Percentiles rank a stretch among this genome's conserved stretches.
phyloP scores from a whole-genome alignment of 2,113 vertebrate genomes.

The Tachuris rubrigastra region DNA sequence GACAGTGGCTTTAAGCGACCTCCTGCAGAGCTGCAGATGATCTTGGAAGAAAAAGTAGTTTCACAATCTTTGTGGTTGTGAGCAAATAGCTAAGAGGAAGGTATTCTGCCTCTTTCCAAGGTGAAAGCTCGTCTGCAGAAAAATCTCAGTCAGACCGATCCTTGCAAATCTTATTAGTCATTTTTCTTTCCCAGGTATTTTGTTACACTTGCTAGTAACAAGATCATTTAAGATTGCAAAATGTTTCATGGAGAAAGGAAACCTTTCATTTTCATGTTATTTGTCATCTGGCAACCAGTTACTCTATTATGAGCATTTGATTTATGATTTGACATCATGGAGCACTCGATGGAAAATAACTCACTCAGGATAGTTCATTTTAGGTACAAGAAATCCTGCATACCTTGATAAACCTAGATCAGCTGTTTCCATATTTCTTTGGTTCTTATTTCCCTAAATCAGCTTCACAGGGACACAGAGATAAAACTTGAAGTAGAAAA shows the following conservation, averaged over 20 bases:
- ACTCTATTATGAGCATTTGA: neutral
- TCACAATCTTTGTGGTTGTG: neutral
- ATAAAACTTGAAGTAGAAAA: neutral
- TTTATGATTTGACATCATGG: neutral
- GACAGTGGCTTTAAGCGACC: neutral
- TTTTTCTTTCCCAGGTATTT: neutral
- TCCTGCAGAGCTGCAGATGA: rapidly evolving
- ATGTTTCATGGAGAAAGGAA: neutral
- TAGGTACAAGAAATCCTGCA: neutral
- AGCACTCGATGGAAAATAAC: neutral
- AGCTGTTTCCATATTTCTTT: neutral
- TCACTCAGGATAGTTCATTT: neutral
- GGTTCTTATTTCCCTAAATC: neutral
- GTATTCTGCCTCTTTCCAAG: neutral
- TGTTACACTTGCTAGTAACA: neutral
- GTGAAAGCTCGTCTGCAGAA: neutral
- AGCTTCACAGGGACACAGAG: neutral
- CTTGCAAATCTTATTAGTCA: rapidly evolving
- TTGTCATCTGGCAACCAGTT: neutral
- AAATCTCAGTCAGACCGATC: neutral
- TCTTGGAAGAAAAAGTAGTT: neutral
- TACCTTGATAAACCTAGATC: neutral
- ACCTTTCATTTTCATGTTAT: neutral
- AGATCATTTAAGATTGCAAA: neutral
- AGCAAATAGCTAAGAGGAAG: neutral